Base-by-base conservation (phyloP, 2,113 vertebrate species). In the Gymnogyps californianus region DNA sequence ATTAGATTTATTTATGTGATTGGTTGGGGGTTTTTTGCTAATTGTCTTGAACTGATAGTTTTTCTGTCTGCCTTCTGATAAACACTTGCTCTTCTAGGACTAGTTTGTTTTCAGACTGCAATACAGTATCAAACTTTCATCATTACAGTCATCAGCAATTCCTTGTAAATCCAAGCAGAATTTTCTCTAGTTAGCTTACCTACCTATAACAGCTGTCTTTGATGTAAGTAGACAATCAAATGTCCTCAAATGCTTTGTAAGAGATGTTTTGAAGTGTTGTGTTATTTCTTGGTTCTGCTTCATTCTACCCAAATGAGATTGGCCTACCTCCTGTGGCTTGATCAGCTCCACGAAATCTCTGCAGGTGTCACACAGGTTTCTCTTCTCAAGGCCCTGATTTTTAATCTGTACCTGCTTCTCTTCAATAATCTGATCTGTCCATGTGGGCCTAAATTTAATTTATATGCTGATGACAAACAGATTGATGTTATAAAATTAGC, bases 401-500 rank as follows among this genome's bases (percentile, higher is more conserved):
- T 93, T 78, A 87, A 95, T 83, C 66, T 92, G 74, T 90, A 74
- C 14, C 26, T 87, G 15, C 16, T 67, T 95, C 80, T 92, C 76
- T 87, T 93, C 65, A 90, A 67, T 89, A 96, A 96, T 83, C 67
- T 93, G 59, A 95, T 95, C 81, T 97, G 87, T 92, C 93, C 90
- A 13, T 62, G 47, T 91, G 77, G 79, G 54, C 75, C 93, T 97
- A 89, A 90, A 96, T 97, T 96, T 94, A 66, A 92, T 97, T 97
- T 92, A 86, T 96, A 90, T 89, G 78, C 87, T 88, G 93, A 96
- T 95, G 95, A 96, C 74, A 98, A 81, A 96, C 70, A 98, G 91
- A 97, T 94, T 97, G 92, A 96, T 97, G 93, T 46, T 94, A 94
- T 75, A 97, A 97, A 97, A 97, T 97, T 97, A 97, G 91, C 92